Evolutionary conservation across 2,113 vertebrate species (phyloP).

Genomic region (Rhinolophus sinicus): DNA sequence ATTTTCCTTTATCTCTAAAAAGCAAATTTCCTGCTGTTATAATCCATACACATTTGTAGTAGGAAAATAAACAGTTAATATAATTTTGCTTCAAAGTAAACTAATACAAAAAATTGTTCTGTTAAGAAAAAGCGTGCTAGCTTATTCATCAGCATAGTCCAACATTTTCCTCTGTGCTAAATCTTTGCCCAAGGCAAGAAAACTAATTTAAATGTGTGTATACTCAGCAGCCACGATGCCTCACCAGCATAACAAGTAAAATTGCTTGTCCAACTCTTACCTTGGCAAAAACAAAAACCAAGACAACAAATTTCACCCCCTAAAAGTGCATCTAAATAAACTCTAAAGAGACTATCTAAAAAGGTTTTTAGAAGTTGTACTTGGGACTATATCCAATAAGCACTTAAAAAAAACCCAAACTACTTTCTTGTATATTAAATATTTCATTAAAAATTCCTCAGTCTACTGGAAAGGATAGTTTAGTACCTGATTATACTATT

Average conservation of each 20-base stretch:
- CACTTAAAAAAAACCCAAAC: not conserved
- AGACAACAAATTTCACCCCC: constrained; percentile 62
- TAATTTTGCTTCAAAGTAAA: not conserved
- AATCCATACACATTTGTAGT: constrained; percentile 10
- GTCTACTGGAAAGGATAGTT: constrained; percentile 51
- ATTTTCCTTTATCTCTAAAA: not conserved
- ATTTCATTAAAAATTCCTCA: constrained; percentile 43
- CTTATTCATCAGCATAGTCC: not conserved
- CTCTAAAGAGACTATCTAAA: not conserved
- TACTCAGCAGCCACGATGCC: not conserved
- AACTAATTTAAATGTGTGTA: not conserved
- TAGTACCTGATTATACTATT: constrained; percentile 66
- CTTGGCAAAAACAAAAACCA: constrained; percentile 32
- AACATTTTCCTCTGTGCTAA: not conserved
- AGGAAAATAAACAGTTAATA: constrained; percentile 21
- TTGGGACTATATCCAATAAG: constrained; percentile 40
- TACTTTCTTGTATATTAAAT: constrained; percentile 39
- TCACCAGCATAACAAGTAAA: not conserved
- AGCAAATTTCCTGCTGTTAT: not conserved
- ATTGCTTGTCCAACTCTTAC: not conserved
- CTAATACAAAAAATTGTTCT: not conserved
- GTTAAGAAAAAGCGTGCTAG: not conserved
- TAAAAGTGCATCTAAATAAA: constrained; percentile 58
- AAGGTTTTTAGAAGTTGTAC: constrained; percentile 25
- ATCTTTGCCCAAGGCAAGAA: constrained; percentile 5